Conservation (phyloP, 2,888 invertebrate species). For the Eutolmus rufibarbis region DNA sequence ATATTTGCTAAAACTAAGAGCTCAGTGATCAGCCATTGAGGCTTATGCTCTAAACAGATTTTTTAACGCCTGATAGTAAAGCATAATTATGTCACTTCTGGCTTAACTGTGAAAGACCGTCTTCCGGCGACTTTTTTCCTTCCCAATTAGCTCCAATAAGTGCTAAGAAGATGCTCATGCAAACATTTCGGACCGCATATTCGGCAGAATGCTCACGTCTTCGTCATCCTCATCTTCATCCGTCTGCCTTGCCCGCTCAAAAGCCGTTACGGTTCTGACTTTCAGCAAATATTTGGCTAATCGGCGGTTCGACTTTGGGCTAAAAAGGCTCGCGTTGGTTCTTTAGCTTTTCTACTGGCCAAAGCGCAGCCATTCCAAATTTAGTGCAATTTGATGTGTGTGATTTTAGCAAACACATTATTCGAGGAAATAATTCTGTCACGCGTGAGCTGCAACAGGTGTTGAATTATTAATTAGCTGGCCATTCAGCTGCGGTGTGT, state of each 20-base stretch:
- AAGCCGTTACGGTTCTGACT: not conserved
- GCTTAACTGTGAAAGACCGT: not conserved
- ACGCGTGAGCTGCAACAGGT: not conserved
- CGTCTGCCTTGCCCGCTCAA: not conserved
- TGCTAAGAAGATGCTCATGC: not conserved
- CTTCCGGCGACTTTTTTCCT: not conserved
- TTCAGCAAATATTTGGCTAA: not conserved
- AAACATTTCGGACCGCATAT: not conserved
- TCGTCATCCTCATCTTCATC: not conserved
- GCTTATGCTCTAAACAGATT: not conserved
- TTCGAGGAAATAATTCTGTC: not conserved
- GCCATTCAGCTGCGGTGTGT: not conserved
- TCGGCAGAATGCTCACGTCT: not conserved
- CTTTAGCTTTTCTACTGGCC: not conserved
- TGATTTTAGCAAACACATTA: not conserved
- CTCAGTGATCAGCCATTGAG: not conserved
- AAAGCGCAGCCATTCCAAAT: not conserved
- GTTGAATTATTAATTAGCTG: not conserved
- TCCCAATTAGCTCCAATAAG: constrained; percentile 7
- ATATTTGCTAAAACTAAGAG: not conserved
- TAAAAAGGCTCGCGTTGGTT: not conserved
- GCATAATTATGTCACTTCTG: not conserved
- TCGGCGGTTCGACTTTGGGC: not conserved
- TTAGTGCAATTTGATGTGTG: not conserved
- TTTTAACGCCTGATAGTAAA: not conserved